phyloP scores from a whole-genome alignment of 2,888 invertebrate genomes.

The Tetrapedia diversipes region DNA sequence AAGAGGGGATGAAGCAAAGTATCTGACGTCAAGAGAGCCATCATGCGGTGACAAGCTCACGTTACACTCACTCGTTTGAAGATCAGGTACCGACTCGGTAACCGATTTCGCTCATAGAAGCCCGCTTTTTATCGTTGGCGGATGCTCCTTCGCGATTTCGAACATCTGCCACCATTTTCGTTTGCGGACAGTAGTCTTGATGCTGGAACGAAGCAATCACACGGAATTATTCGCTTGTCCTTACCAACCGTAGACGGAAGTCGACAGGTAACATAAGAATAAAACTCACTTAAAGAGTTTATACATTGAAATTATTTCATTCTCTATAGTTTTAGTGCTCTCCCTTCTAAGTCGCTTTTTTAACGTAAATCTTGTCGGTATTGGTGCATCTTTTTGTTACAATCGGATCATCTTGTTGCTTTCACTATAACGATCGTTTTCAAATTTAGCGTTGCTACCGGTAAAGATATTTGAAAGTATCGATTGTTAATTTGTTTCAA shows the following conservation, averaged over 20 bases:
- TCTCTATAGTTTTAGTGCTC: conserved; percentile 14
- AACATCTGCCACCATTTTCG: conserved; percentile 17
- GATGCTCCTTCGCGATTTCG: conserved; percentile 46
- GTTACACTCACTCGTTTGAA: conserved; percentile 58
- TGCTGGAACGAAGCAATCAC: conserved; percentile 40
- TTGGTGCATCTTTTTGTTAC: neutral
- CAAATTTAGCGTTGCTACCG: neutral
- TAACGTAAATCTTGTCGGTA: neutral
- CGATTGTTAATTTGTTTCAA: neutral
- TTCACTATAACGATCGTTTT: neutral
- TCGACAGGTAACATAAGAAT: conserved; percentile 53
- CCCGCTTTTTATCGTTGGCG: conserved; percentile 32
- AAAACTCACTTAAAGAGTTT: conserved; percentile 6
- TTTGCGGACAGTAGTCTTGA: conserved; percentile 33
- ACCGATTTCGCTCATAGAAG: conserved; percentile 55
- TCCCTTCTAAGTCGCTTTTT: conserved; percentile 22
- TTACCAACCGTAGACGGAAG: conserved; percentile 37
- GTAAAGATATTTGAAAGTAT: neutral
- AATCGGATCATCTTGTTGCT: neutral
- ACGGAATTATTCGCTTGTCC: conserved; percentile 22
- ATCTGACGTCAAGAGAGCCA: conserved; percentile 70
- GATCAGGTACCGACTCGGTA: conserved; percentile 63
- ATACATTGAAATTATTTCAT: conserved; percentile 1
- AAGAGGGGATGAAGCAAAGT: conserved; percentile 61
- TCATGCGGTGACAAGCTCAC: conserved; percentile 63